Percentiles rank a stretch among this genome's conserved stretches.
Conservation (phyloP, 2,797 vertebrate species). For the Neosilurus hyrtlii region DNA sequence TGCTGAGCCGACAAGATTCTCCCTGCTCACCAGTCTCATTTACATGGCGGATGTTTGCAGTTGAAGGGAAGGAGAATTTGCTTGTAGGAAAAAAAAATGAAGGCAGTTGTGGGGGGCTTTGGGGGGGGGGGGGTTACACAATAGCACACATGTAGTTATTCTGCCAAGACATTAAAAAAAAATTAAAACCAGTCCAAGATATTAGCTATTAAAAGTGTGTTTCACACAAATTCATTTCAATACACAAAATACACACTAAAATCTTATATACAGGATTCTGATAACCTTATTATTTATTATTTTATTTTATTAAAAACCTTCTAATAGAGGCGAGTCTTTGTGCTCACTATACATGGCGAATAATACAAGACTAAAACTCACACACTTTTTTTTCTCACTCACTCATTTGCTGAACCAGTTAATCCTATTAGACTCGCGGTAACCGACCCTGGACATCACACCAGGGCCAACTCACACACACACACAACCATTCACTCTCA, state of each 20-base stretch:
- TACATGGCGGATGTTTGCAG: constrained; percentile 58
- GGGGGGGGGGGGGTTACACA: constrained; percentile 18
- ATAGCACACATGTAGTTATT: background rate
- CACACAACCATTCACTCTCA: too few relatives aligned
- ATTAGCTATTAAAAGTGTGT: background rate
- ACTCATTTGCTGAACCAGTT: too few relatives aligned
- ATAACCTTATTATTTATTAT: background rate
- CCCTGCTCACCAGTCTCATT: constrained; percentile 59
- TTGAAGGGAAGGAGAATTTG: constrained; percentile 50
- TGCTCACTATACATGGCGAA: too few relatives aligned
- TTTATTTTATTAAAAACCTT: background rate
- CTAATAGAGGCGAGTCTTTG: background rate
- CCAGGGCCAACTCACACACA: too few relatives aligned
- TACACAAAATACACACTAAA: background rate
- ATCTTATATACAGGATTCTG: background rate
- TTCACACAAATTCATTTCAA: background rate
- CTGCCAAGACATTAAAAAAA: too few relatives aligned
- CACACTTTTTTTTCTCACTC: too few relatives aligned
- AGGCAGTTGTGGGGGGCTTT: constrained; percentile 34
- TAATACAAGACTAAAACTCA: too few relatives aligned
- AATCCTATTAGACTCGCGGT: too few relatives aligned
- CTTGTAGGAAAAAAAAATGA: constrained; percentile 32
- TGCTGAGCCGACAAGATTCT: constrained; percentile 59
- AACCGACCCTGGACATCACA: too few relatives aligned
- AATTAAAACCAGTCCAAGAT: too few relatives aligned